These are phyloP conservation scores for Pyrocephalus nanus DNA, from an alignment of 2,797 vertebrate species.

Conservation along the genomic window DNA sequence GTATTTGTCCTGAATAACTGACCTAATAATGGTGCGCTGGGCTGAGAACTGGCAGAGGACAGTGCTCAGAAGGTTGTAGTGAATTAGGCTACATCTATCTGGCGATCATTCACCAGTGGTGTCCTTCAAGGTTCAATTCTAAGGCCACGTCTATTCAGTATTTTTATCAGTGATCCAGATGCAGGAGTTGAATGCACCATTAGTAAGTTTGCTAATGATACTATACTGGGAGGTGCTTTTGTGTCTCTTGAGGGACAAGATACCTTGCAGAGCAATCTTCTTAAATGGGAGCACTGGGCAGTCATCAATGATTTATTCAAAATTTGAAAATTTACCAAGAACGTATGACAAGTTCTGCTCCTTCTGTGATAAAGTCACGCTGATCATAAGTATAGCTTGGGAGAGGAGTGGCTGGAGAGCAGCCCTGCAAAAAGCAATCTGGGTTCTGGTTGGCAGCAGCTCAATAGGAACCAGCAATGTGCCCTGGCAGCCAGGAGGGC, in stretches of 20 bases:
- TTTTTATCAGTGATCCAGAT: background rate
- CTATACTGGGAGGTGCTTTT: background rate
- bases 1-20: background rate
- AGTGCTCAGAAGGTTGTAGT: background rate
- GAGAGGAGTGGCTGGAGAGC: background rate
- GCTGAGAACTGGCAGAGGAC: background rate
- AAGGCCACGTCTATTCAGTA: background rate
- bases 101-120: accelerated
- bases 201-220: background rate
- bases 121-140: background rate
- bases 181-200: background rate
- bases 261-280: background rate
- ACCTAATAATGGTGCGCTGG: background rate
- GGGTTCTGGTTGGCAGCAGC: background rate
- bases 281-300: background rate
- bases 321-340: background rate
- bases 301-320: background rate
- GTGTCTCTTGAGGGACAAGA: background rate
- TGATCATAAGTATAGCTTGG: too few relatives aligned
- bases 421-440: background rate
- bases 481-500: background rate
- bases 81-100: background rate
- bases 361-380: background rate
- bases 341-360: accelerated
- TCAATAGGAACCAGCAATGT: background rate